Evolutionary conservation across 2,888 invertebrate genomes (phyloP), one percentile per base, ranked within the genome.

Genomic region (Euplexia lucipara): DNA sequence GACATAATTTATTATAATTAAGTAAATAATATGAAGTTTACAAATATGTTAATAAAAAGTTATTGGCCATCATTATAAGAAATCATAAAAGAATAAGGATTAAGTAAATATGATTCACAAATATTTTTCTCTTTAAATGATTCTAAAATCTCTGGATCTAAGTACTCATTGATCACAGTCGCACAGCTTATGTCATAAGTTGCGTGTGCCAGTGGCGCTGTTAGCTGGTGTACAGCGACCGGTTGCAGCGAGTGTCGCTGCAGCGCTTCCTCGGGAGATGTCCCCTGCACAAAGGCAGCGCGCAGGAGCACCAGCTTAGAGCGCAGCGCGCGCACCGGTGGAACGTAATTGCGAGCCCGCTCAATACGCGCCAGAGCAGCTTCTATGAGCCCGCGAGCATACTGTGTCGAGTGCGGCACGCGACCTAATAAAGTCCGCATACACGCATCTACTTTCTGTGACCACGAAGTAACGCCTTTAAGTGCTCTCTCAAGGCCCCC

Each of bases 341-440:
- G 14, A 1, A 59, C 67, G 67, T 84, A 79, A 2, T 34, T 20
- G 7, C 79, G 79, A 14, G 80, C 77, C 51, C 83, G 72, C 44
- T 53, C 48, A 2, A 90, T 62, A 37, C 87, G 84, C 6, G 73
- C 75, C 42, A 87, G 81, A 0, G 86, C 86, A 0, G 83, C 75
- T 49, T 87, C 82, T 16, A 90, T 84, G 0, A 86, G 52, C 5
- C 82, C 71, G 14, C 78, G 79, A 0, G 85, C 82, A 45, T 90
- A 91, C 67, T 89, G 86, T 6, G 75, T 72, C 2, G 90, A 86
- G 42, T 84, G 79, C 0, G 82, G 42, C 0, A 89, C 84, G 18
- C 73, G 79, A 1, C 86, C 86, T 4, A 80, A 71, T 12, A 89
- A 47, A 3, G 64, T 67, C 3, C 65, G 79, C 8, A 88, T 73